Percentiles rank a stretch among this genome's conserved stretches.
Evolutionary conservation across 1,140 invertebrate species (phyloP).

Genomic region (Sesamia nonagrioides): DNA sequence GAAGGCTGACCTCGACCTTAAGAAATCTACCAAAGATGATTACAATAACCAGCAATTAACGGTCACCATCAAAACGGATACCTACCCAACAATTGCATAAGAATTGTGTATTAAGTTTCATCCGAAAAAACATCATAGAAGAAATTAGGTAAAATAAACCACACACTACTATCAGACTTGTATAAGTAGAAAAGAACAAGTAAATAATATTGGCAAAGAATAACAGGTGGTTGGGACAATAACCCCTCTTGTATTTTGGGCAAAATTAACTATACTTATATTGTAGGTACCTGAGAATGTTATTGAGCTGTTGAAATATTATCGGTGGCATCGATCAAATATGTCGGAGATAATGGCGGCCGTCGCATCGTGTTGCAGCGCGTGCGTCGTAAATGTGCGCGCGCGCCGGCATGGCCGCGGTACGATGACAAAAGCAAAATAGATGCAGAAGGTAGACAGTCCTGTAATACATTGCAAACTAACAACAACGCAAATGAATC

Average conservation of each 20-base stretch:
- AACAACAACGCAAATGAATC: background rate
- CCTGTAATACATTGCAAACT: background rate
- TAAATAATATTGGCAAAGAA: conserved; percentile 25
- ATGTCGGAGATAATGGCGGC: conserved; percentile 25
- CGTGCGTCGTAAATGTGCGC: conserved; percentile 35
- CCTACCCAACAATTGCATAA: background rate
- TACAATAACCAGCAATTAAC: conserved; percentile 2
- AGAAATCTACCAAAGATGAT: background rate
- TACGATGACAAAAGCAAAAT: conserved; percentile 1
- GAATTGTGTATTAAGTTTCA: background rate
- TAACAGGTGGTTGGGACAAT: conserved; percentile 33
- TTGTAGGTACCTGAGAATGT: background rate
- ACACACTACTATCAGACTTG: background rate
- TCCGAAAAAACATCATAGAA: background rate
- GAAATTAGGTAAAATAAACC: background rate
- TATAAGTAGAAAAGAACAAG: background rate
- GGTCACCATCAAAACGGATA: background rate
- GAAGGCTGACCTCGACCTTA: conserved; percentile 15
- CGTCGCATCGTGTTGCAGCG: conserved; percentile 43
- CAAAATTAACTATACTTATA: background rate
- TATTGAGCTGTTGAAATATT: conserved; percentile 27
- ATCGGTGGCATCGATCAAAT: conserved; percentile 38
- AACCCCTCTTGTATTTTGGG: conserved; percentile 22
- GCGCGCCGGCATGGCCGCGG: conserved; percentile 12
- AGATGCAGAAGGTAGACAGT: conserved; percentile 9